Conservation (phyloP, 2,888 invertebrate genomes). For the Tethea ocularis region DNA sequence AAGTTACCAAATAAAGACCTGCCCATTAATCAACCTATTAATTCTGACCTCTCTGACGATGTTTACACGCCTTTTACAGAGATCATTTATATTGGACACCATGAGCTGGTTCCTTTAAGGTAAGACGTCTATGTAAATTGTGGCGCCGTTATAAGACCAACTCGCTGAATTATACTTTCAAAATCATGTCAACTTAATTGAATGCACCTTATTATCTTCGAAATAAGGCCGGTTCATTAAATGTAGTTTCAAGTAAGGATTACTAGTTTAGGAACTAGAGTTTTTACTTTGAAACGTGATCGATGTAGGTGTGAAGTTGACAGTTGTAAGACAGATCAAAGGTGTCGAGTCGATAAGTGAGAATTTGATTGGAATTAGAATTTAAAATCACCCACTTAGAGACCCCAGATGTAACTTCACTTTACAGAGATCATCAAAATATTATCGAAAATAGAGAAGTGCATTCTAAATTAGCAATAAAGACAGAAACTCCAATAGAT, state of each 20-base stretch:
- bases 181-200: slow-evolving; percentile 49
- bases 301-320: slow-evolving; percentile 46
- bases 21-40: slow-evolving; percentile 21
- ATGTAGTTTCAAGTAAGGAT: slow-evolving; percentile 30
- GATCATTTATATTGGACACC: slow-evolving; percentile 21
- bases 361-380: slow-evolving; percentile 32
- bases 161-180: slow-evolving; percentile 40
- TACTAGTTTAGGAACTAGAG: slow-evolving; percentile 34
- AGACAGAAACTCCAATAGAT: background rate
- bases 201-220: slow-evolving; percentile 14
- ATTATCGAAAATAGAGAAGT: background rate
- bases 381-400: background rate
- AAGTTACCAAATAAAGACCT: slow-evolving; percentile 30
- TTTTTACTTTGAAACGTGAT: slow-evolving; percentile 21
- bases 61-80: slow-evolving; percentile 8
- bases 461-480: background rate
- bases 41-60: slow-evolving; percentile 22
- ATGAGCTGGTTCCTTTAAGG: slow-evolving; percentile 21
- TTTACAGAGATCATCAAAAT: background rate
- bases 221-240: slow-evolving; percentile 17
- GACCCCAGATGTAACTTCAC: background rate
- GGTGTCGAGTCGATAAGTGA: slow-evolving; percentile 36
- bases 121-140: slow-evolving; percentile 35
- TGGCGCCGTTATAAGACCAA: slow-evolving; percentile 43
- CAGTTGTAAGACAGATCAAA: slow-evolving; percentile 26